Base-by-base conservation (phyloP, 2,113 vertebrate genomes). In the Hippocampus abdominalis region DNA sequence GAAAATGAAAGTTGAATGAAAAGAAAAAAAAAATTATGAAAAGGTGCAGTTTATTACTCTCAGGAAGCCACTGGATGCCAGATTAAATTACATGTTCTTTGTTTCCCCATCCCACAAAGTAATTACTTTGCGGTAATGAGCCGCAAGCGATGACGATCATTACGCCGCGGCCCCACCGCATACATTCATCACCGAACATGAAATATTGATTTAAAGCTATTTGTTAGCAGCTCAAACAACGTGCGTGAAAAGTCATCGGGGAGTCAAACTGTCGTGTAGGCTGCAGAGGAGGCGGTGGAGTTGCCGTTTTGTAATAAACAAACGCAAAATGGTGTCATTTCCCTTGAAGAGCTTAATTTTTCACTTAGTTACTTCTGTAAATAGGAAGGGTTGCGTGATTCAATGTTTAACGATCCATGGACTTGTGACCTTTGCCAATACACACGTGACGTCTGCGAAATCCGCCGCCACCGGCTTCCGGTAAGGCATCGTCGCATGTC, bases 131-230 rank as follows among this genome's bases (percentile, higher is more conserved):
- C 73, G 64, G 1, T 69, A 74, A 70, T 66, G 64, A 73, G 46
- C 69, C 39, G 62, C 53, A 60, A 67, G 49, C 44, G 36, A 56
- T 68, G 51, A 27, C 66, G 54, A 70, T 79, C 65, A 70, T 70
- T 66, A 56, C 66, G 69, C 46, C 48, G 63, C 59, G 21, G 48
- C 69, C 27, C 27, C 46, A 53, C 25, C 70, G 67, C 60, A 66
- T 21, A 61, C 68, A 81, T 76, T 77, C 11, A 79, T 84, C 83
- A 64, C 67, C 23, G 65, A 39, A 69, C 71, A 75, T 75, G 40
- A 79, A 70, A 77, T 75, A 81, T 72, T 75, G 29, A 79, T 70
- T 76, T 21, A 46, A 69, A 49, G 60, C 66, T 72, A 70, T 80
- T 66, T 60, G 75, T 75, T 73, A 68, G 32, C 74, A 73, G n/a